Conservation (phyloP, 2,888 invertebrate species). For the Deilephila porcellus region DNA sequence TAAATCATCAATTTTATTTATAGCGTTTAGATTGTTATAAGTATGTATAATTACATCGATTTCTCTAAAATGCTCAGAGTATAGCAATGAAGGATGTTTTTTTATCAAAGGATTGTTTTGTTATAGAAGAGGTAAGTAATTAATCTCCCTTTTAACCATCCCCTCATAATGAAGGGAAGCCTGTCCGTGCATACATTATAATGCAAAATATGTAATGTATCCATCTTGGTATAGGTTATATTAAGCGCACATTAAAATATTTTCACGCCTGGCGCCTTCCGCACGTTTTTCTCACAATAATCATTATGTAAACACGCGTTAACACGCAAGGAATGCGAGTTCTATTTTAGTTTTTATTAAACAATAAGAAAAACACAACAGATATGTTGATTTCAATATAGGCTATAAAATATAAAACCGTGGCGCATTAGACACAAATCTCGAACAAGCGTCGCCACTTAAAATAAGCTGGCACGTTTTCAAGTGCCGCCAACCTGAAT, state of each 20-base stretch:
- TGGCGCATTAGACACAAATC: conserved; percentile 73
- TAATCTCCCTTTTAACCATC: conserved; percentile 10
- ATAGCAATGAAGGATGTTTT: not conserved
- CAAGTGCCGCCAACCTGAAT: conserved; percentile 81
- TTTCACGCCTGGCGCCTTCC: not conserved
- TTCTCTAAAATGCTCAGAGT: not conserved
- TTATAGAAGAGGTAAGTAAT: not conserved
- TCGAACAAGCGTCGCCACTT: conserved; percentile 80
- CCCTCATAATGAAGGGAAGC: conserved; percentile 10
- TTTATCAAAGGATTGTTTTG: not conserved
- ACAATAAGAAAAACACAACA: conserved; percentile 38
- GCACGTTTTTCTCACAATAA: conserved; percentile 16
- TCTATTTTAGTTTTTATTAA: conserved; percentile 30
- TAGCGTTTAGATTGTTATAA: not conserved
- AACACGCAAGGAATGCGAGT: conserved; percentile 27
- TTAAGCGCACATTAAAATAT: conserved; percentile 15
- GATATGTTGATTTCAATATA: conserved; percentile 60
- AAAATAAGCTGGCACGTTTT: conserved; percentile 83
- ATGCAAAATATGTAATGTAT: conserved; percentile 31
- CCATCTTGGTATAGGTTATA: not conserved
- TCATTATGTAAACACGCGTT: conserved; percentile 12
- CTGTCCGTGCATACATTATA: conserved; percentile 31
- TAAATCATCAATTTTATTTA: not conserved
- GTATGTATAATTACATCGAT: not conserved
- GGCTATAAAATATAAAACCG: conserved; percentile 65